phyloP scores from a whole-genome alignment of 2,113 vertebrate species.

The Tursiops truncatus region DNA sequence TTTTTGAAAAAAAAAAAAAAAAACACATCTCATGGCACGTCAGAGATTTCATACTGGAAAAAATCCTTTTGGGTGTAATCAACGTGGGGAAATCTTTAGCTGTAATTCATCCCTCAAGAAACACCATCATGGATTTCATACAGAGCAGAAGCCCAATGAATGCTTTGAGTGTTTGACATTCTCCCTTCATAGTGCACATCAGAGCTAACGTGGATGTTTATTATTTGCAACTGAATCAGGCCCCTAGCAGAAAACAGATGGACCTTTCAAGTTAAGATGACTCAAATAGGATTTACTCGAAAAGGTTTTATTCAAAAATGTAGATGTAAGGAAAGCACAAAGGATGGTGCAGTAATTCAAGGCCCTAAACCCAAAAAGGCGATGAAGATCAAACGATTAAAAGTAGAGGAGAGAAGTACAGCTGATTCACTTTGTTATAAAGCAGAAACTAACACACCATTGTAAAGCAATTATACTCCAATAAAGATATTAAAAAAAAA shows the following conservation, averaged over 20 bases:
- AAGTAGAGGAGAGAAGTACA: neutral
- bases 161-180: neutral
- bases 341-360: neutral
- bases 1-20: neutral
- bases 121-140: neutral
- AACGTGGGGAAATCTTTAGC: neutral
- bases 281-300: neutral
- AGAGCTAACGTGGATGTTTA: neutral
- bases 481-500: too few species aligned
- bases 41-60: neutral
- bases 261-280: neutral
- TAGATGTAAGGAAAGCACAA: neutral
- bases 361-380: neutral
- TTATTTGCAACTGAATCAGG: neutral
- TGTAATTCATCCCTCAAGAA: neutral
- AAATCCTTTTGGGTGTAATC: neutral
- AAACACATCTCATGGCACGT: too few species aligned
- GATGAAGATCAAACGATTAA: neutral
- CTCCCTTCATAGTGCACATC: rapidly evolving
- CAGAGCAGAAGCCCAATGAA: neutral
- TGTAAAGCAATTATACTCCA: too few species aligned
- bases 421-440: too few species aligned
- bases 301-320: neutral
- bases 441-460: too few species aligned
- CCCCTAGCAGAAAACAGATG: neutral